Conservation (phyloP, 2,113 vertebrate species). For the Lophius piscatorius region DNA sequence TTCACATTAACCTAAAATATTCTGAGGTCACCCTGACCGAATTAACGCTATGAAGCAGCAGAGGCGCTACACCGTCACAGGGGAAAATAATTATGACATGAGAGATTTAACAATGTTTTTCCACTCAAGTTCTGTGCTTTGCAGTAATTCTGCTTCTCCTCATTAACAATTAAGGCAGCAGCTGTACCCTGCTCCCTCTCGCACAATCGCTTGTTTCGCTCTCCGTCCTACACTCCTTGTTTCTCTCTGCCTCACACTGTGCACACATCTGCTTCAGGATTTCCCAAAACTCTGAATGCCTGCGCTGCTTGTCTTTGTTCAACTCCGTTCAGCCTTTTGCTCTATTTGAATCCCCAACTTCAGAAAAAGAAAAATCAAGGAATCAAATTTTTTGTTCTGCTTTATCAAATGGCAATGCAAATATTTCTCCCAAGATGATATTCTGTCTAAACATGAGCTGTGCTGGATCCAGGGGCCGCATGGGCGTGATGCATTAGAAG, state of each 20-base stretch:
- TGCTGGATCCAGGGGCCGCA: conserved; percentile 33
- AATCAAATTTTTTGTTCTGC: conserved; percentile 32
- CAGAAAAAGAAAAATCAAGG: conserved; percentile 55
- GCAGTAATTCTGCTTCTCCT: not conserved
- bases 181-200: conserved; percentile 23
- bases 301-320: conserved; percentile 42
- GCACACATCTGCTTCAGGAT: conserved; percentile 72
- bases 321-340: conserved; percentile 34
- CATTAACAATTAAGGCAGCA: conserved; percentile 23
- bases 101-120: conserved; percentile 1
- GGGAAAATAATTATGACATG: not conserved
- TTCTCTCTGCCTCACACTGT: conserved; percentile 60
- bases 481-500: conserved; percentile 22
- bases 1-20: conserved; percentile 9
- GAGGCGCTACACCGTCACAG: not conserved
- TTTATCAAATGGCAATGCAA: conserved; percentile 43
- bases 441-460: conserved; percentile 12
- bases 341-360: conserved; percentile 57
- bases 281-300: conserved; percentile 67
- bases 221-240: conserved; percentile 33
- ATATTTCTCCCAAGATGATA: conserved; percentile 46
- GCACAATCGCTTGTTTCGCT: conserved; percentile 21
- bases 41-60: too few relatives aligned
- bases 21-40: not conserved
- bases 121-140: conserved; percentile 7